Base-by-base conservation (phyloP, 2,888 invertebrate species). In the Ormyrus rosae region DNA sequence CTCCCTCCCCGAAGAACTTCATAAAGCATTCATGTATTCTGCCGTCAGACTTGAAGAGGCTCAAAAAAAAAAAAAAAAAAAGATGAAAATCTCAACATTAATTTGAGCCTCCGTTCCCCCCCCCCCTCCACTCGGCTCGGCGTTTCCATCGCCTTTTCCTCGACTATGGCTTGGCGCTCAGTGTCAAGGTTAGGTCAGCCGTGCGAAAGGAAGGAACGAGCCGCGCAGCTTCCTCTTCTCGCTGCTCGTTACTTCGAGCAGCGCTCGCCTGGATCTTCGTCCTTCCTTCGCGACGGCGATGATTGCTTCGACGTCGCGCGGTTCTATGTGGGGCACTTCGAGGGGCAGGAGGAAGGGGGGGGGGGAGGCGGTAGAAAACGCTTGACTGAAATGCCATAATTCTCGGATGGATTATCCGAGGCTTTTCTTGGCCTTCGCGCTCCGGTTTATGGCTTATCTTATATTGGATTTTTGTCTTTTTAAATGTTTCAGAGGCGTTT, bases 101-200 rank as follows among this genome's bases (percentile, higher is more conserved):
- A 67, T 76, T 13, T 53, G 68, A n/a, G n/a, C 13, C 55, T 55
- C 55, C 10, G 50, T 10, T 5, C 53, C 11, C 45, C 7, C 10
- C 58, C 13, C 56, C 11, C 10, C 19, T 7, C 5, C 48, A 10
- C 19, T 0, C 19, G 19, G 19, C 19, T 19, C 19, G 19, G 19
- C 19, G 0, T 19, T 19, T 19, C 19, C 1, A 1, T 19, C 19
- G 19, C 19, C 19, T 19, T 19, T 19, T 19, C 19, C 19, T 19
- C 19, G 19, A 19, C 19, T 19, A 19, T 19, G 19, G 19, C 19
- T 19, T 19, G 19, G 19, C 82, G 81, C 82, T 85, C 87, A 88
- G 85, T 88, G 88, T 88, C 88, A 88, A 88, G 88, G 88, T 87
- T 86, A 83, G 85, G 84, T 86, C 86, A 85, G 69, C 78, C 81